These are phyloP conservation scores for Brachionus asplanchnoidis DNA, from an alignment of 1,140 invertebrate genomes.

Conservation along the genomic window DNA sequence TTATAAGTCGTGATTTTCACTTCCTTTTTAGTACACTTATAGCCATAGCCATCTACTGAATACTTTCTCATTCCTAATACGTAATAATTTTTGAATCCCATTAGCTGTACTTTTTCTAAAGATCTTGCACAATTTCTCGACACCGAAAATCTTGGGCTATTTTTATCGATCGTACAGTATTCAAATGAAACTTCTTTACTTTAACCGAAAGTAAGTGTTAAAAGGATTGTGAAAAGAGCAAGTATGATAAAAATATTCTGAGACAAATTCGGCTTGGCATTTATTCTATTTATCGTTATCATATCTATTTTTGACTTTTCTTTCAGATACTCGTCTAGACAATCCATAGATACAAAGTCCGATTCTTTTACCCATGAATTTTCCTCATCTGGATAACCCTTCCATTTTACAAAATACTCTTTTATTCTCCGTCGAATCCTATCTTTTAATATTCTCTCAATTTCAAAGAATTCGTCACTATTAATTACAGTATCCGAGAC, in stretches of 20 bases:
- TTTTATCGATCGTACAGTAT: neutral
- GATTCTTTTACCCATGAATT: constrained; percentile 35
- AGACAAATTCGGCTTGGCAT: neutral
- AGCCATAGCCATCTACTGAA: neutral
- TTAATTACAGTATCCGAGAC: no score
- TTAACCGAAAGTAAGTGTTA: neutral
- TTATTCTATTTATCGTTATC: constrained; percentile 6
- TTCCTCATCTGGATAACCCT: constrained; percentile 32
- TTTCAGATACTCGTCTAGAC: constrained; percentile 1
- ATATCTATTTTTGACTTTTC: constrained; percentile 10
- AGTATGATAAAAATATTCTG: neutral
- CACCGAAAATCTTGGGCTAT: constrained; percentile 2
- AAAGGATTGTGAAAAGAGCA: neutral
- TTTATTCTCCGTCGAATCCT: no score
- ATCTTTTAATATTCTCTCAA: no score
- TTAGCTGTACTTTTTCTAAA: neutral
- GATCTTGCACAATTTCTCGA: constrained; percentile 22
- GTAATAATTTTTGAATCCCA: neutral
- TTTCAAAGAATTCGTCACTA: no score
- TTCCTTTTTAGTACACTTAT: neutral
- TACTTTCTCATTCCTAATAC: neutral
- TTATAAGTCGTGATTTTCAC: constrained; percentile 4
- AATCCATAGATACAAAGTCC: constrained; percentile 13
- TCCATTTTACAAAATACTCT: constrained; percentile 41
- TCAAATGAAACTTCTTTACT: neutral